Evolutionary conservation across 2,797 vertebrate species (phyloP), one percentile per base, ranked within the genome.

Genomic region (Gymnoscopelus braueri): DNA sequence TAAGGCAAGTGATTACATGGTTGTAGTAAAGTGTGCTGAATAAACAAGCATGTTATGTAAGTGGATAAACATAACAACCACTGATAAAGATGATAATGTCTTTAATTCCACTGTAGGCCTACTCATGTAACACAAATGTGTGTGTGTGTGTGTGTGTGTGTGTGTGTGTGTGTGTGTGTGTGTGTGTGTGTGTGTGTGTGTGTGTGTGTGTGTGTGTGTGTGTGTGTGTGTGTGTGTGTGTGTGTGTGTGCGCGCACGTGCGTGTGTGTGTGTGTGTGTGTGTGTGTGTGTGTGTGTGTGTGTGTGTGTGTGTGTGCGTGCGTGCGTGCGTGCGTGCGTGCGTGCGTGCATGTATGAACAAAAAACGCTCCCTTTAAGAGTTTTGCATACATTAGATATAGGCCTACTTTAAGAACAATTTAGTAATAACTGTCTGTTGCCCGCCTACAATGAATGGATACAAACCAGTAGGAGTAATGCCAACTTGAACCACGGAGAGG

Each of bases 401-500:
- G 26, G 26, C 26, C 26, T 29, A 29, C 26, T 29, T 29, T 29
- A 29, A 29, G 26, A 29, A 29, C 26, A 29, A 29, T 29, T 29
- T 29, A 29, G 26, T 3, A 29, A 29, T 29, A 26, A 26, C n/a
- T 19, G 19, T 19, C 60, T 29, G 74, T 61, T 58, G 19, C 19
- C 50, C 0, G 7, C 19, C 0, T 13, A 9, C 14, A 50, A 10
- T 12, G 1, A 49, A 7, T 66, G 2, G 19, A 52, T n/a, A 48
- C 5, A 4, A 50, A 61, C n/a, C 4, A 14, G 26, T 13, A 58
- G 12, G 11, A 24, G 26, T 10, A 29, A 50, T 1, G 14, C 24
- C 15, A 2, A n/a, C 47, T 53, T n/a, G 0, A 6, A 55, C 85
- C 88, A 87, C 86, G 32, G 9, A 1, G 79, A 3, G 85, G 84